Evolutionary conservation across 2,797 vertebrate species (phyloP).

Genomic region (Tokudaia tokunoshimensis): DNA sequence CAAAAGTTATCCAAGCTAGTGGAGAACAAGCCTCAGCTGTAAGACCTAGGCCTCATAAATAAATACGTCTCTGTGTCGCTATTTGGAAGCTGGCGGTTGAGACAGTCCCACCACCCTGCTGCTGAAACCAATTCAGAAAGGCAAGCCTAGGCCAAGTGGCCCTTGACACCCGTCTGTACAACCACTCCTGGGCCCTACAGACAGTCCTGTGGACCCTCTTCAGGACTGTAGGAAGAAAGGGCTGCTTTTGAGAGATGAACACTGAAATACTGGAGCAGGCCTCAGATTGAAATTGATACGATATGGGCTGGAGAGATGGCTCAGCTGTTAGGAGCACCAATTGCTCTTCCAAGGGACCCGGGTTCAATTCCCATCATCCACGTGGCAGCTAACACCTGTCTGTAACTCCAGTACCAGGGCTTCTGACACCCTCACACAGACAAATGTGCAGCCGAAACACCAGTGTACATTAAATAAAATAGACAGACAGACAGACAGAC

Average conservation of each 20-base stretch:
- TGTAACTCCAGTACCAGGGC: background rate
- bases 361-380: background rate
- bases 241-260: background rate
- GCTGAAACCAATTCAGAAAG: background rate
- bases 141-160: background rate
- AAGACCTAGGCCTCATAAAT: too few relatives aligned
- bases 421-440: background rate
- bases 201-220: background rate
- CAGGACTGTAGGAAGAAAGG: background rate
- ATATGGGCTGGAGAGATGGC: background rate
- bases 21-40: too few relatives aligned
- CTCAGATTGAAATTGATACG: background rate
- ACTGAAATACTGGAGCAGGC: background rate
- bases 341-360: background rate
- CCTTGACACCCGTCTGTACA: fast-evolving
- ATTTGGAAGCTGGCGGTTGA: too few relatives aligned
- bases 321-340: background rate
- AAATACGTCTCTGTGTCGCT: too few relatives aligned
- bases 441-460: background rate
- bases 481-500: too few relatives aligned
- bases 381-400: background rate
- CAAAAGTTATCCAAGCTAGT: too few relatives aligned
- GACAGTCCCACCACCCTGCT: background rate
- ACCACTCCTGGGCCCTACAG: fast-evolving
- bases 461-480: background rate